Base-by-base conservation (phyloP, 2,888 invertebrate genomes). In the Lasiommata megera region DNA sequence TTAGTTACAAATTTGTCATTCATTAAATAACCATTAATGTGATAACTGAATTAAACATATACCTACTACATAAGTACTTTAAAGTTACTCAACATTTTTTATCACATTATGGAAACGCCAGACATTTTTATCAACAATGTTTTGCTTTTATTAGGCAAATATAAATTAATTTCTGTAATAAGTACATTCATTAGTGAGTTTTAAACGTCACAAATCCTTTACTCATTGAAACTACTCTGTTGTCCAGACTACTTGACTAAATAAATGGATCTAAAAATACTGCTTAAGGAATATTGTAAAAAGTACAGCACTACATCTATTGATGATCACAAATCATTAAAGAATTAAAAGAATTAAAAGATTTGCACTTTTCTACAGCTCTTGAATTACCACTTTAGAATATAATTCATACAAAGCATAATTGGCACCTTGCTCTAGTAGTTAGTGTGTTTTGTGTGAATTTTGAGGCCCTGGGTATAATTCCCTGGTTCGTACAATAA, bases 41-140 rank as follows among this genome's bases (percentile, higher is more conserved):
- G 77, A 72, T 76, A 75, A 77, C 74, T 77, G 23, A 23, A 23
- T 23, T 23, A 23, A 23, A 23, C 23, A 23, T 23, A 23, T 23
- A 23, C 23, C 23, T 23, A 37, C 37, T 7, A 14, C 12, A 12
- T 34, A 34, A 34, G 11, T 34, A 11, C 11, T 11, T 34, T 3
- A 23, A 23, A 23, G 23, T 2, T 23, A 23, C 2, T 23, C 23
- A 23, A 23, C 23, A 23, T 11, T 34, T 34, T 34, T 34, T 34
- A 34, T 34, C 34, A 34, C 9, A 34, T 11, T 34, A 34, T 40
- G 18, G 17, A 17, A 3, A 40, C 6, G 14, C 23, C 16, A 38
- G 1, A 38, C 38, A 38, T 7, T 36, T 36, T 38, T 41, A 18
- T 41, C 18, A n/a, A 1, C 18, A 18, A n/a, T 11, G 6, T 41